Evolutionary conservation across 1,140 invertebrate genomes (phyloP), one percentile per base, ranked within the genome.

Genomic region (Lepidurus packardi): DNA sequence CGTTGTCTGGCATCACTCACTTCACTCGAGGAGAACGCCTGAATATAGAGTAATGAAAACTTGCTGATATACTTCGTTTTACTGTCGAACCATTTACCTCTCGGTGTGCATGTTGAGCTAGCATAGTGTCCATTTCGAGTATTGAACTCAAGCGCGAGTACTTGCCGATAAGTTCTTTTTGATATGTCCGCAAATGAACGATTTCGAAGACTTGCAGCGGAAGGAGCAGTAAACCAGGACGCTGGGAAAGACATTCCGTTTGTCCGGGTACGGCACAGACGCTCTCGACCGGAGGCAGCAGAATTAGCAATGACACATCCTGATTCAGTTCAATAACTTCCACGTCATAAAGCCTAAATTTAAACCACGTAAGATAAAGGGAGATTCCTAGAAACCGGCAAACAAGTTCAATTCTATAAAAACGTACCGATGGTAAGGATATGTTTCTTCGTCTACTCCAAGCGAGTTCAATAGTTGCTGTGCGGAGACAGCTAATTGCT

Each of bases 81-180:
- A 47, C 13, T 41, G 24, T 65, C 41, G 45, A 34, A 8, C 4
- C 25, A 75, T 82, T 84, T 81, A 89, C 88, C 87, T 98, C 94
- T 83, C 96, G 86, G 80, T 95, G 94, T 16, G 91, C 91, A 83
- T 98, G 95, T 78, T 95, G 94, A 5, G 96, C 96, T 79, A 97
- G 88, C 3, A 93, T 92, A 0, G 93, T 92, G 81, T 98, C 96
- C 82, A 97, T 87, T 85, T 99, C 96, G 24, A 98, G 86, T 41
- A 97, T 93, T 81, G 94, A 96, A 80, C 94, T 96, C 4, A 98
- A 85, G 47, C 94, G 90, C 0, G 94, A 93, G 85, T 98, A 98
- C 81, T 93, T 90, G 81, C 91, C 91, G 9, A 98, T 91, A 34
- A 98, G 92, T 77, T 92, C 92, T 25, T 89, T 89, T 82, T 97